Conservation (phyloP, 2,113 vertebrate genomes). For the Apteryx owenii region DNA sequence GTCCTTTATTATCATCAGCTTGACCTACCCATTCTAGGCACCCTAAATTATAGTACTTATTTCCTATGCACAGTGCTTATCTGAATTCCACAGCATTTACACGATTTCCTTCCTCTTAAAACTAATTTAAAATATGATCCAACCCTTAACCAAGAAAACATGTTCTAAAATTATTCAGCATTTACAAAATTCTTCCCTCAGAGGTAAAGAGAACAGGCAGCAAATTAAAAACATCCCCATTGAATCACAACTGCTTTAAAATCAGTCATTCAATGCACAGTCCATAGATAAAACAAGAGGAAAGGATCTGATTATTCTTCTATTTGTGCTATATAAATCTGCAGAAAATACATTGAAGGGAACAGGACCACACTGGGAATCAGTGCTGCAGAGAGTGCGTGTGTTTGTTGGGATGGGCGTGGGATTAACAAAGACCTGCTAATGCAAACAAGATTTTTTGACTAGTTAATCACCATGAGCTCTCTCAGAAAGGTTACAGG, state of each 20-base stretch:
- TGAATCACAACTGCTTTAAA: constrained; percentile 56
- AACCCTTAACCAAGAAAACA: constrained; percentile 78
- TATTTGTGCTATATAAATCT: constrained; percentile 2
- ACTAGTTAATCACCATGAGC: not conserved
- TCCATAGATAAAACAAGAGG: constrained; percentile 40
- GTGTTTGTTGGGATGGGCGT: not conserved
- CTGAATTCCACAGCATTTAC: constrained; percentile 75
- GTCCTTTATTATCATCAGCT: constrained; percentile 54
- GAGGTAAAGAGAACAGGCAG: constrained; percentile 70
- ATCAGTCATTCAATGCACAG: constrained; percentile 15
- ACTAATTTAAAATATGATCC: constrained; percentile 78
- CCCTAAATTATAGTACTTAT: constrained; percentile 63
- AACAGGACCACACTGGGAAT: constrained; percentile 8
- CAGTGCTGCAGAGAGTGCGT: not conserved
- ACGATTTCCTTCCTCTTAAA: constrained; percentile 78
- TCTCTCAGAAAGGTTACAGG: not conserved
- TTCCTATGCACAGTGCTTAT: constrained; percentile 67
- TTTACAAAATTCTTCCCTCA: constrained; percentile 76
- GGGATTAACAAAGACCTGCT: not conserved
- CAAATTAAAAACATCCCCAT: constrained; percentile 77
- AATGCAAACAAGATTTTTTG: not conserved
- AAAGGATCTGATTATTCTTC: constrained; percentile 38
- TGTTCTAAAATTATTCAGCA: constrained; percentile 77
- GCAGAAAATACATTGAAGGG: not conserved
- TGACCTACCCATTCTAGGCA: constrained; percentile 55